Conservation (phyloP, 2,888 invertebrate genomes). For the Euzophera pinguis region DNA sequence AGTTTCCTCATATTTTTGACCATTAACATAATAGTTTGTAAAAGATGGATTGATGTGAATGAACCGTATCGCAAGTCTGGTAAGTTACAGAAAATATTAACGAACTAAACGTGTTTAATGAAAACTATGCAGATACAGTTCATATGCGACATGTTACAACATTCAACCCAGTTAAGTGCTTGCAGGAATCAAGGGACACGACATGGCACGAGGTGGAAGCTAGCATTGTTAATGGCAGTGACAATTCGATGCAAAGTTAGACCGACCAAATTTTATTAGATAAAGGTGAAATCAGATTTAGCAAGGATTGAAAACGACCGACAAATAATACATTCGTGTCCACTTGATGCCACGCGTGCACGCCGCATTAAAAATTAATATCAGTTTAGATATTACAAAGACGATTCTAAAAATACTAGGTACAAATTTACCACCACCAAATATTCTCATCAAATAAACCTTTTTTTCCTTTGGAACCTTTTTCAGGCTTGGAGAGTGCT, state of each 20-base stretch:
- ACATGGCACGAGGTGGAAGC: conserved; percentile 74
- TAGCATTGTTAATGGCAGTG: conserved; percentile 61
- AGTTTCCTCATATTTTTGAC: conserved; percentile 56
- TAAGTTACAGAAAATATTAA: conserved; percentile 7
- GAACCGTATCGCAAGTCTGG: conserved; percentile 46
- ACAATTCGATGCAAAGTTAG: conserved; percentile 59
- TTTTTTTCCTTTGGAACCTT: conserved; percentile 84
- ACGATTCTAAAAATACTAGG: conserved; percentile 41
- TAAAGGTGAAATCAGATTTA: conserved; percentile 44
- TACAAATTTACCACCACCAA: conserved; percentile 86
- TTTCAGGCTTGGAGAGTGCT: conserved; percentile 77
- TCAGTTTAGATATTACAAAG: conserved; percentile 47
- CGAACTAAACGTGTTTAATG: conserved; percentile 4
- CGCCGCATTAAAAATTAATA: conserved; percentile 45
- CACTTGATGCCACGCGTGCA: conserved; percentile 65
- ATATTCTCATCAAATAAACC: conserved; percentile 93
- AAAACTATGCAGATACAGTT: conserved; percentile 50
- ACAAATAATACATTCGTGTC: conserved; percentile 64
- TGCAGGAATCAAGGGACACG: conserved; percentile 75
- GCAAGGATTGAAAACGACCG: conserved; percentile 32
- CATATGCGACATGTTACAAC: conserved; percentile 66
- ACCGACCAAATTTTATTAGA: conserved; percentile 42
- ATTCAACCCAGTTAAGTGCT: conserved; percentile 72
- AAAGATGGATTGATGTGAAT: conserved; percentile 43
- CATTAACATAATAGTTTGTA: conserved; percentile 51